These are phyloP conservation scores for Neolamprologus multifasciatus DNA, from an alignment of 2,797 vertebrate species.

Conservation along the genomic window DNA sequence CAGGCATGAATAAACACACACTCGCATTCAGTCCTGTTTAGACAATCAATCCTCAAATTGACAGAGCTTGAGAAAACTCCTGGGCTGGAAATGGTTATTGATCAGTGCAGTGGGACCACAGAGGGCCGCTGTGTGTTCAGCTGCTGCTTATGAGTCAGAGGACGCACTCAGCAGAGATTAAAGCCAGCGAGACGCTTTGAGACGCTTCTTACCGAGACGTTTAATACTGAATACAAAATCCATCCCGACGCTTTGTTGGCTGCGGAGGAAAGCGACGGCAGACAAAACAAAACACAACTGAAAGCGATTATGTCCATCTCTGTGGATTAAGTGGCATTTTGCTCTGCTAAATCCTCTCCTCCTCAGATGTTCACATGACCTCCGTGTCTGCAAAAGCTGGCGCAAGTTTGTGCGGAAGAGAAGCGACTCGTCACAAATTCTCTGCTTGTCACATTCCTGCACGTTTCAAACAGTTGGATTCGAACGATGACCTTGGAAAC, in stretches of 20 bases:
- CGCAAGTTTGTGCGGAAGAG: neutral
- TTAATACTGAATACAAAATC: constrained; percentile 12
- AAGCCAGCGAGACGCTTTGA: constrained; percentile 18
- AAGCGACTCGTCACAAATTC: neutral
- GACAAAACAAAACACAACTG: constrained; percentile 22
- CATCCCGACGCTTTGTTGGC: neutral
- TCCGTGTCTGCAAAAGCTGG: neutral
- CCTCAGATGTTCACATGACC: constrained; percentile 18
- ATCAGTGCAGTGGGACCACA: constrained; percentile 20
- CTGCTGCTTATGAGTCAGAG: constrained; percentile 46
- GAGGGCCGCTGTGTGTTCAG: constrained; percentile 39
- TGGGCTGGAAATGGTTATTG: constrained; percentile 48
- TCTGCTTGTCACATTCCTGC: neutral
- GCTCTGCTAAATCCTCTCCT: neutral
- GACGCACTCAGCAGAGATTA: constrained; percentile 35
- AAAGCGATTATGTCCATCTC: constrained; percentile 18
- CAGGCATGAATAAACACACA: neutral
- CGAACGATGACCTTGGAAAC: neutral
- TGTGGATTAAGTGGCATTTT: constrained; percentile 33
- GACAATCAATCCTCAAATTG: constrained; percentile 53
- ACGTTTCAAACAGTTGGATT: neutral
- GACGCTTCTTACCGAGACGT: neutral
- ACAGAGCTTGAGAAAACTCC: constrained; percentile 40
- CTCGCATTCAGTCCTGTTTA: constrained; percentile 11
- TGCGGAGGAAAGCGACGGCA: neutral